Evolutionary conservation across 2,888 invertebrate genomes (phyloP).

Genomic region (Liodrosophila aerea): DNA sequence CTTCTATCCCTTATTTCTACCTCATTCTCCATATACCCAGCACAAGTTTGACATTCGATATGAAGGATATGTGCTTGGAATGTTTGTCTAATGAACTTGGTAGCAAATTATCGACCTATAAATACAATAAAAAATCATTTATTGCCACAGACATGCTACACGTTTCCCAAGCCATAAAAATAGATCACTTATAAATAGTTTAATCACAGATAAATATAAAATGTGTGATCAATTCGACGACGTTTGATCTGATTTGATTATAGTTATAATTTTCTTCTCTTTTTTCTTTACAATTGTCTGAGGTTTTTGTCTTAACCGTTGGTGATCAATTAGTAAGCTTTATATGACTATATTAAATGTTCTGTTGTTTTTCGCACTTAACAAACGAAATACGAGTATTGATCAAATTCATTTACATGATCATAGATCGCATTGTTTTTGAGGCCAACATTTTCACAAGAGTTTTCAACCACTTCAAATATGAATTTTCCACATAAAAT

Average conservation of each 20-base stretch:
- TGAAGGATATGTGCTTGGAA: too few species aligned
- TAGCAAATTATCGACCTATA: too few species aligned
- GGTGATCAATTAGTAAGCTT: conserved; percentile 58
- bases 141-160: too few species aligned
- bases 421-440: conserved; percentile 45
- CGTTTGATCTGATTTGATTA: background rate
- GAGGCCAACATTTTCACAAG: background rate
- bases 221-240: background rate
- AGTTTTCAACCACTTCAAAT: background rate
- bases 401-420: conserved; percentile 62
- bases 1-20: too few species aligned
- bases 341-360: conserved; percentile 68
- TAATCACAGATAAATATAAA: too few species aligned
- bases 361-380: conserved; percentile 66
- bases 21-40: too few species aligned
- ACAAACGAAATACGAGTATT: conserved; percentile 47
- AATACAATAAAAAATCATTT: too few species aligned
- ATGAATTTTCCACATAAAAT: background rate
- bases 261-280: conserved; percentile 1
- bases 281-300: conserved; percentile 24
- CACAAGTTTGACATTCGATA: too few species aligned
- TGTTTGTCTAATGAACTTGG: too few species aligned
- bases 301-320: conserved; percentile 21
- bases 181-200: too few species aligned
- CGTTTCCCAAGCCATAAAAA: too few species aligned